phyloP scores from a whole-genome alignment of 2,113 vertebrate species.

The Hemiscyllium ocellatum region DNA sequence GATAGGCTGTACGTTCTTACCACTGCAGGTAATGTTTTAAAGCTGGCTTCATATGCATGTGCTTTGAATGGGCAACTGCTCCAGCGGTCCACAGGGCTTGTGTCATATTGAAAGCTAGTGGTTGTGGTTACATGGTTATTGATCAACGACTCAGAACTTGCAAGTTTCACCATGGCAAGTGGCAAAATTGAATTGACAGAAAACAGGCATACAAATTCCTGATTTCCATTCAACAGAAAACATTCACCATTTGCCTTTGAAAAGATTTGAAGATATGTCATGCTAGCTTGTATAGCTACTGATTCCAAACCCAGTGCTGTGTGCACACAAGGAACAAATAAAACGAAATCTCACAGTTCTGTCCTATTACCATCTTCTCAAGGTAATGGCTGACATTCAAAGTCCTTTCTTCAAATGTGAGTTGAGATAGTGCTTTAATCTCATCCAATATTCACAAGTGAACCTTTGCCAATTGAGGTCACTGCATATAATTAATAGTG shows the following conservation, averaged over 20 bases:
- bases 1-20: neutral
- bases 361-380: neutral
- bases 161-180: neutral
- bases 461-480: neutral
- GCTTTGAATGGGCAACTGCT: neutral
- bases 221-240: neutral
- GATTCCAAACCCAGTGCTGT: neutral
- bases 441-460: neutral
- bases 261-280: neutral
- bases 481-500: neutral
- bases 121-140: neutral
- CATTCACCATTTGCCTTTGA: neutral
- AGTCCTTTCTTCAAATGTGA: neutral
- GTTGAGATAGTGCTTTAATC: neutral
- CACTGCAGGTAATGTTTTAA: neutral
- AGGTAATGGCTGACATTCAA: neutral
- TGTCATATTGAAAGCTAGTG: neutral
- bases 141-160: neutral
- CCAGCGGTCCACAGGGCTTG: neutral
- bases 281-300: neutral
- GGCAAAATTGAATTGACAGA: neutral
- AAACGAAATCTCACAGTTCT: neutral
- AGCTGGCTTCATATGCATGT: neutral
- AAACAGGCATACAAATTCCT: neutral
- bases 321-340: neutral